Conservation (phyloP, 2,888 invertebrate species). For the Hedya salicella region DNA sequence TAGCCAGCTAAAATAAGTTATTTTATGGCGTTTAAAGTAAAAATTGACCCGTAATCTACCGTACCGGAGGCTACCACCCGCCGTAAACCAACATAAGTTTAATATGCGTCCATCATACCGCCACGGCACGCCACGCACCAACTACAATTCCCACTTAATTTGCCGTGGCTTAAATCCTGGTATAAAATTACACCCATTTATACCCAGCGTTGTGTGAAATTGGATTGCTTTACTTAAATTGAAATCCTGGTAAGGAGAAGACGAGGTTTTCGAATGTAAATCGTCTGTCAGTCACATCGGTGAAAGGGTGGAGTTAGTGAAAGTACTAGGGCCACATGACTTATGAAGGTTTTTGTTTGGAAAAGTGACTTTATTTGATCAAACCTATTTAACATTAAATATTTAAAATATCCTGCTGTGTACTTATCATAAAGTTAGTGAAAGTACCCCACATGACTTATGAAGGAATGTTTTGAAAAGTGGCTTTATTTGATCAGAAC, state of each 20-base stretch:
- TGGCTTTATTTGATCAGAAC: too few relatives aligned
- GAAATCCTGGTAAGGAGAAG: conserved; percentile 57
- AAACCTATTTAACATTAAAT: too few relatives aligned
- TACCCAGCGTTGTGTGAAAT: conserved; percentile 69
- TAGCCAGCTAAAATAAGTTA: not conserved
- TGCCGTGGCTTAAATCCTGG: conserved; percentile 45
- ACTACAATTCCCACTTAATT: conserved; percentile 46
- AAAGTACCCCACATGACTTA: too few relatives aligned
- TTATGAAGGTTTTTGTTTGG: conserved; percentile 9
- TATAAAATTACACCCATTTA: conserved; percentile 63
- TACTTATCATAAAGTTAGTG: too few relatives aligned
- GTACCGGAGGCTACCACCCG: not conserved
- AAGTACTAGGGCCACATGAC: conserved; percentile 1
- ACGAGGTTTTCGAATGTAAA: conserved; percentile 32
- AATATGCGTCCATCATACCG: conserved; percentile 42
- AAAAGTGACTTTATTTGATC: not conserved
- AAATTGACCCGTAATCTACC: not conserved
- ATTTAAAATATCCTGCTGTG: too few relatives aligned
- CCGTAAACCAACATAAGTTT: conserved; percentile 17
- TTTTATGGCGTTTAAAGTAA: not conserved
- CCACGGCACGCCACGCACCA: conserved; percentile 23
- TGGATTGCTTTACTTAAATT: conserved; percentile 69
- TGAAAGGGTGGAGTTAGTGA: conserved; percentile 23
- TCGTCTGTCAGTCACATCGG: conserved; percentile 28
- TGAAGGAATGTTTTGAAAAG: too few relatives aligned